Percentiles rank a stretch among this genome's conserved stretches.
Conservation (phyloP, 2,797 vertebrate species). For the Orestias chungarensis region DNA sequence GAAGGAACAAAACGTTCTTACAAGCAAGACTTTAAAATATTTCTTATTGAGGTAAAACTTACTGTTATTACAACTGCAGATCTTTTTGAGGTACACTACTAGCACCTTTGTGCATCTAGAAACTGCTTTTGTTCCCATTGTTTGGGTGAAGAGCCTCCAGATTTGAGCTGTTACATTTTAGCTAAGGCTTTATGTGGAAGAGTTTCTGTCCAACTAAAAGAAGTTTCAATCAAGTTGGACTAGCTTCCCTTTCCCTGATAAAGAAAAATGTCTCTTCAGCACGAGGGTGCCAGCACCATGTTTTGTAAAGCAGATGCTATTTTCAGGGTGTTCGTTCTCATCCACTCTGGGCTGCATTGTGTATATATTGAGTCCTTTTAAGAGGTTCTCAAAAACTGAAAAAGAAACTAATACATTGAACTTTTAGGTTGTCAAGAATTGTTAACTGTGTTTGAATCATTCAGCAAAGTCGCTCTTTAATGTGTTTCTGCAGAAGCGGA, state of each 20-base stretch:
- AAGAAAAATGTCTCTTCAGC: not conserved
- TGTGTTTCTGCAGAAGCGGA: constrained; percentile 68
- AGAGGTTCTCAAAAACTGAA: not conserved
- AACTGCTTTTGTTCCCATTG: no score
- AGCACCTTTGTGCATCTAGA: not conserved
- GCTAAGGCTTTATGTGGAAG: not conserved
- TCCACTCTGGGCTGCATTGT: not conserved
- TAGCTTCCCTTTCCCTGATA: not conserved
- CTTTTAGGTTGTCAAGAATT: not conserved
- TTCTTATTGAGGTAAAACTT: not conserved
- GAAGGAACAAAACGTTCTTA: not conserved
- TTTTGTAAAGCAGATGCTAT: not conserved
- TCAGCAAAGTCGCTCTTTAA: constrained; percentile 11
- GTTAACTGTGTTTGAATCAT: constrained; percentile 9
- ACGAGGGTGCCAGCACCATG: not conserved
- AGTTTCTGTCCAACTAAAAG: not conserved
- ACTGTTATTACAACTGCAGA: not conserved
- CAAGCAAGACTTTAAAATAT: not conserved
- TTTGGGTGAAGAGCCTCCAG: not conserved
- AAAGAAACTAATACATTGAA: not conserved
- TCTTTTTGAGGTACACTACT: not conserved
- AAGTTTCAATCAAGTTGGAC: not conserved
- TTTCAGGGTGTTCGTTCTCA: not conserved
- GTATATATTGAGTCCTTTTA: no score
- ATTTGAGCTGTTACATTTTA: not conserved